Conservation (phyloP, 1,140 invertebrate genomes). For the Drosophila aff. region DNA sequence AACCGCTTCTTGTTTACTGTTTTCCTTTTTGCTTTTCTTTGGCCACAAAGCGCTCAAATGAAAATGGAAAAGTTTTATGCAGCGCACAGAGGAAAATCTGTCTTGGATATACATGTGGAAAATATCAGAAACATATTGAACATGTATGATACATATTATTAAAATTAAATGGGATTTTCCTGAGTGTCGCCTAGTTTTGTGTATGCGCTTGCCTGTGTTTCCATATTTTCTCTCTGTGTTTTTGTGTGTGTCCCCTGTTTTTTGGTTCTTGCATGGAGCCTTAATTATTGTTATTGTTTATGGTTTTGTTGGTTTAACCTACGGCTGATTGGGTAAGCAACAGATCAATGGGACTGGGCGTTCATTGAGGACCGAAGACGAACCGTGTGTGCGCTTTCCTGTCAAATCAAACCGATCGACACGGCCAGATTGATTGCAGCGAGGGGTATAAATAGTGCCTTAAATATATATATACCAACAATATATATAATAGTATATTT, state of each 20-base stretch:
- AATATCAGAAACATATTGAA: conserved; percentile 2
- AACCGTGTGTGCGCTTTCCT: conserved; percentile 1
- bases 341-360: neutral
- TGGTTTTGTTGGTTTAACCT: conserved; percentile 24
- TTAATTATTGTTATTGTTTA: conserved; percentile 18
- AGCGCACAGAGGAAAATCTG: conserved; percentile 26
- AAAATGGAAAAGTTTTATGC: conserved; percentile 54
- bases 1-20: conserved; percentile 44
- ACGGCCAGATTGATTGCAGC: conserved; percentile 39
- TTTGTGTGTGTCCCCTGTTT: conserved; percentile 33
- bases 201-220: conserved; percentile 34
- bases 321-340: conserved; percentile 36
- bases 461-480: neutral
- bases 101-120: neutral
- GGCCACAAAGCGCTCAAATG: conserved; percentile 63
- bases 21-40: conserved; percentile 33
- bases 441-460: conserved; percentile 33
- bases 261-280: conserved; percentile 58
- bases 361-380: conserved; percentile 16
- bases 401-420: conserved; percentile 30
- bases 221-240: conserved; percentile 17
- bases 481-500: conserved; percentile 25
- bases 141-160: neutral
- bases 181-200: neutral
- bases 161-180: neutral